Evolutionary conservation across 2,797 vertebrate species (phyloP), one percentile per base, ranked within the genome.

Genomic region (Ctenopoma multispine): DNA sequence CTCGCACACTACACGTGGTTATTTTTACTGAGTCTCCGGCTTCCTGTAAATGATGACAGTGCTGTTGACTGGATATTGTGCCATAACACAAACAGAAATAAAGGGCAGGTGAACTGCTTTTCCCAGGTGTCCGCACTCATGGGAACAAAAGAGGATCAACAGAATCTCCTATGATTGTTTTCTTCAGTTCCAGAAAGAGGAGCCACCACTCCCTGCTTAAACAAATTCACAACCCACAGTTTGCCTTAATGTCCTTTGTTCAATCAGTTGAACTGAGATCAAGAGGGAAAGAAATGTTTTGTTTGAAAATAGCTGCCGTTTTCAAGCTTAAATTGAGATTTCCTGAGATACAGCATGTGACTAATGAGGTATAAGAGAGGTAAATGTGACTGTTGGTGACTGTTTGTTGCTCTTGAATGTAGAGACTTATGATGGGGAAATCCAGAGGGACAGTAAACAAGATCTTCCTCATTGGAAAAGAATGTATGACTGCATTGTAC

Each of bases 191-290:
- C 51, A 34, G 65, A 63, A 74, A 60, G 43, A 75, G 60, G 58
- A 77, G 62, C 11, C 46, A 74, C 87, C 86, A 75, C 90, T 80
- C 82, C 88, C 82, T 84, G 55, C 62, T 77, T 75, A 75, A 88
- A 86, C 84, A 86, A 83, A 88, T 66, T 78, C 69, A 77, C 67
- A 79, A 41, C 9, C 49, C 27, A 29, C 60, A 65, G 78, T 49
- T 70, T 31, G 8, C 54, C 47, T 7, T 2, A 0, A 34, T 68
- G 50, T 72, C 51, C 59, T 81, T 78, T 86, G 66, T 72, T 3
- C 17, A 29, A 34, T 1, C 23, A 40, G 63, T 5, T 18, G 56
- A 68, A 47, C 7, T 34, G 9, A 61, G 59, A 82, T 72, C 48
- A 31, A 56, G 13, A 40, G 27, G 24, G 65, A 12, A 21, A 49